Conservation (phyloP, 2,113 vertebrate genomes). For the Podocnemis expansa region DNA sequence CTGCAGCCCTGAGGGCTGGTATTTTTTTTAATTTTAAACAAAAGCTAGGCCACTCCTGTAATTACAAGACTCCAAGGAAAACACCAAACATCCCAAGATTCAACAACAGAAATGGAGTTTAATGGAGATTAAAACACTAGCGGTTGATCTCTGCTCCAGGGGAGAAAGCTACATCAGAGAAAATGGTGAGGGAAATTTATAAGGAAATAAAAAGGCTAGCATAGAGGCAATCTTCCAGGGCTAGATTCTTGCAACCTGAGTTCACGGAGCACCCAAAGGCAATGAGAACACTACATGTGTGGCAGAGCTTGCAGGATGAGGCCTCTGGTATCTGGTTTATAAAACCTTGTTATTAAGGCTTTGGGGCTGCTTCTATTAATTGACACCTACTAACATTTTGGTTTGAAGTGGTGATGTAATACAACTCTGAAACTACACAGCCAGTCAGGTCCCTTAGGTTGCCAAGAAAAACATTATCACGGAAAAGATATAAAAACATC, state of each 20-base stretch:
- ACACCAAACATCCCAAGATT: too few relatives aligned
- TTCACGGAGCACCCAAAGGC: too few relatives aligned
- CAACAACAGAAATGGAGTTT: too few relatives aligned
- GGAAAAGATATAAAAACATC: not conserved
- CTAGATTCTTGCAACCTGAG: not conserved
- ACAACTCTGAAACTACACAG: not conserved
- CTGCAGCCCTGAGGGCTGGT: not conserved
- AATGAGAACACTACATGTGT: not conserved
- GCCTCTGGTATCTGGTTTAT: not conserved
- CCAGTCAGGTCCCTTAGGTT: not conserved
- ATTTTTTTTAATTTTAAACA: too few relatives aligned
- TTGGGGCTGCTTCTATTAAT: not conserved
- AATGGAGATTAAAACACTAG: too few relatives aligned
- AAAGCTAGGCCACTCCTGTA: too few relatives aligned
- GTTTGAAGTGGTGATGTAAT: not conserved
- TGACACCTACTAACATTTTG: not conserved
- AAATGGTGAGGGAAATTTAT: too few relatives aligned
- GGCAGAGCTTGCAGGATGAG: not conserved
- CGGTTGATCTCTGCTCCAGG: too few relatives aligned
- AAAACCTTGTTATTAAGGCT: not conserved
- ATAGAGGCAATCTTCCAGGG: not conserved
- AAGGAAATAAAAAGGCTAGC: not conserved
- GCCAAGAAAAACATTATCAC: not conserved
- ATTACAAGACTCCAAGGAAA: not conserved
- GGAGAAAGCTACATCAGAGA: too few relatives aligned